Evolutionary conservation across 2,888 invertebrate genomes (phyloP).

Genomic region (Drosophila histrio): DNA sequence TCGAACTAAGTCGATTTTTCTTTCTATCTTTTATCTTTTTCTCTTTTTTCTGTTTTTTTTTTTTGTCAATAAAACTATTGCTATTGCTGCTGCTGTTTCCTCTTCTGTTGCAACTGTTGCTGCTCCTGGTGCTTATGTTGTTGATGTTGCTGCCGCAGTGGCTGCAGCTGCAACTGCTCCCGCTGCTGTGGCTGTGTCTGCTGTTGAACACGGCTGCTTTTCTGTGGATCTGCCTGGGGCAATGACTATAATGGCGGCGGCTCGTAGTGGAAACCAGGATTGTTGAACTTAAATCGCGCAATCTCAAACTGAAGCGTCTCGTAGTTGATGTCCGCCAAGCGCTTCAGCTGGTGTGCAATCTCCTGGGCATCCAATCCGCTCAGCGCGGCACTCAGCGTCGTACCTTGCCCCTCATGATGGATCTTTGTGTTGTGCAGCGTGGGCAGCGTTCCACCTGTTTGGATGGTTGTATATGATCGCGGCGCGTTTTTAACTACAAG

Average conservation of each 20-base stretch:
- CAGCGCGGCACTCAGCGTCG: conserved; percentile 40
- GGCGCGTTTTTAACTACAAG: conserved; percentile 78
- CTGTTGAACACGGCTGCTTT: conserved; percentile 22
- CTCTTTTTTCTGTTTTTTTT: neutral
- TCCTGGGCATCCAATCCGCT: conserved; percentile 74
- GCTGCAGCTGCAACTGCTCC: conserved; percentile 7
- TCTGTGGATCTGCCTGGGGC: conserved; percentile 23
- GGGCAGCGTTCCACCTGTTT: conserved; percentile 55
- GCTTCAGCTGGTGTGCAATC: conserved; percentile 81
- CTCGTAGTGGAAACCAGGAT: conserved; percentile 83
- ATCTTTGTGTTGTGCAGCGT: conserved; percentile 53
- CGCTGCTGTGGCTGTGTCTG: conserved; percentile 11
- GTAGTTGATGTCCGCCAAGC: conserved; percentile 83
- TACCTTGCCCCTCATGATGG: conserved; percentile 26
- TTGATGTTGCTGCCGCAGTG: neutral
- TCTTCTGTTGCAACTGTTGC: conserved; percentile 3
- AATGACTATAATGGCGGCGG: conserved; percentile 79
- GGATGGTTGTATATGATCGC: conserved; percentile 62
- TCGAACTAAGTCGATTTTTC: conserved; percentile 25
- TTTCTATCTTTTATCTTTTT: neutral
- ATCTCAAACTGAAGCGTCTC: conserved; percentile 83
- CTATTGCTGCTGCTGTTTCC: conserved; percentile 44
- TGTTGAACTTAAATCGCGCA: conserved; percentile 83
- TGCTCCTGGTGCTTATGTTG: neutral
- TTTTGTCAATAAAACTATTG: conserved; percentile 47